Conservation (phyloP, 1,140 invertebrate species). For the Solenopsis fugax region DNA sequence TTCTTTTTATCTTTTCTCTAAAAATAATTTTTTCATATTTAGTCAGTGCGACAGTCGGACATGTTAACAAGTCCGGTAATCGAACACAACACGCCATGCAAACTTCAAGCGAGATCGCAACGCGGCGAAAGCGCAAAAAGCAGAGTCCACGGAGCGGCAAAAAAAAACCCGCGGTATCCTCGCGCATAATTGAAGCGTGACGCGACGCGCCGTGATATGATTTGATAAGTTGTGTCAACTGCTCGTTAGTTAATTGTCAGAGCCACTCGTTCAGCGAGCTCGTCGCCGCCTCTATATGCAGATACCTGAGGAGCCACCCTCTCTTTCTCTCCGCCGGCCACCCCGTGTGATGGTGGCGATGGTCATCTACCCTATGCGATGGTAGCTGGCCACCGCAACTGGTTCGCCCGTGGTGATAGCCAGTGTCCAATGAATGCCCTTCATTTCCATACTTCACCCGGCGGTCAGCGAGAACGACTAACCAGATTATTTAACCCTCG, state of each 20-base stretch:
- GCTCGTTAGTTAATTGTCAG: constrained; percentile 86
- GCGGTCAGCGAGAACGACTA: constrained; percentile 82
- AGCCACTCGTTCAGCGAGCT: constrained; percentile 58
- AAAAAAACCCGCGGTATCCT: constrained; percentile 35
- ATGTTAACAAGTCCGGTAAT: constrained; percentile 33
- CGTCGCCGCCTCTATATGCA: constrained; percentile 69
- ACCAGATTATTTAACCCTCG: constrained; percentile 85
- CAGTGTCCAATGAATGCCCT: constrained; percentile 84
- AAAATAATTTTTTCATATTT: constrained; percentile 3
- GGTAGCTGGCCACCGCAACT: constrained; percentile 17
- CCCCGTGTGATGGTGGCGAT: neutral
- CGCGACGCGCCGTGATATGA: constrained; percentile 77
- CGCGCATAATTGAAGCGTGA: constrained; percentile 72
- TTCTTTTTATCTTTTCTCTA: neutral
- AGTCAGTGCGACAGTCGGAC: neutral
- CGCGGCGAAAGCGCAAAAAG: constrained; percentile 22
- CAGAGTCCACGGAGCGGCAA: neutral
- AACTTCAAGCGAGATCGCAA: neutral
- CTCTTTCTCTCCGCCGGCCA: constrained; percentile 26
- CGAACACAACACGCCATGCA: neutral
- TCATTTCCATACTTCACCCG: constrained; percentile 85
- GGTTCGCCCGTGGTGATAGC: constrained; percentile 66
- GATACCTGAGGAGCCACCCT: constrained; percentile 74
- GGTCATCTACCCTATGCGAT: neutral
- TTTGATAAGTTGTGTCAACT: constrained; percentile 86